Conservation (phyloP, 1,140 invertebrate genomes). For the Leptopilina boulardi region DNA sequence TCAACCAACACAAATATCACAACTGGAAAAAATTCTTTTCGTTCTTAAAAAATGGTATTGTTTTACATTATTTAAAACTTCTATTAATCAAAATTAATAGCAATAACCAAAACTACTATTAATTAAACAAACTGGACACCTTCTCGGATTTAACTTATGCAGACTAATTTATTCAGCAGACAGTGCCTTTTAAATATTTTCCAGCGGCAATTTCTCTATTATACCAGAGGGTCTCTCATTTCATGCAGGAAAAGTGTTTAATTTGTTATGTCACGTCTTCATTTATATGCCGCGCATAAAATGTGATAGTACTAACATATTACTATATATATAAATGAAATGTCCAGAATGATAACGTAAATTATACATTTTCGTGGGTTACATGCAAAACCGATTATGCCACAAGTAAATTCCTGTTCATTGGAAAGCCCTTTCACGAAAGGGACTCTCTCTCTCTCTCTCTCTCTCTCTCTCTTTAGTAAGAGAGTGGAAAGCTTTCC, state of each 20-base stretch:
- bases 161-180: too few species aligned
- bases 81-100: too few species aligned
- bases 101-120: too few species aligned
- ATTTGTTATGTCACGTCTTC: not conserved
- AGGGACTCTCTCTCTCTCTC: too few species aligned
- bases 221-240: not conserved
- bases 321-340: not conserved
- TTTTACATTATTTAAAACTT: too few species aligned
- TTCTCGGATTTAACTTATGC: too few species aligned
- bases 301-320: not conserved
- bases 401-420: not conserved
- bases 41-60: too few species aligned
- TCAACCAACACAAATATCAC: too few species aligned
- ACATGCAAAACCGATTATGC: constrained; percentile 14
- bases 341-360: not conserved
- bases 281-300: not conserved
- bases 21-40: too few species aligned
- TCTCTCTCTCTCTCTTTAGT: not conserved
- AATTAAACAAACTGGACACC: too few species aligned
- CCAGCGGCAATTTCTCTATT: not conserved
- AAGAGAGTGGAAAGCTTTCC: constrained; percentile 15
- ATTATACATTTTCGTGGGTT: not conserved
- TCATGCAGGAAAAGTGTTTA: not conserved
- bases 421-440: not conserved
- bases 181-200: too few species aligned